Percentiles rank a stretch among this genome's conserved stretches.
These are phyloP conservation scores for Lordiphosa mommai DNA, from an alignment of 1,140 invertebrate genomes.

Conservation along the genomic window DNA sequence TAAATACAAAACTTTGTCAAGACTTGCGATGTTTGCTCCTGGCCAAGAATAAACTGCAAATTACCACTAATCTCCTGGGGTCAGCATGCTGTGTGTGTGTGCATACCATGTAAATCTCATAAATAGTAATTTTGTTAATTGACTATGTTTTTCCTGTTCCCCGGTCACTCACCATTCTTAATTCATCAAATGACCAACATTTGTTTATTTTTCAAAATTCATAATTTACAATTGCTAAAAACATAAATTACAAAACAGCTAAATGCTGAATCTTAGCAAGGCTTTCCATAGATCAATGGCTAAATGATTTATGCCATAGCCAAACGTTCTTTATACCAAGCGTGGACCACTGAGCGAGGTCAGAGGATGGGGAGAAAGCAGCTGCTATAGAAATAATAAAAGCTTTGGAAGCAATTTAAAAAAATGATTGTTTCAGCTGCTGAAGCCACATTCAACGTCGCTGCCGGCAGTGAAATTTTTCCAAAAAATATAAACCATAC, in stretches of 20 bases:
- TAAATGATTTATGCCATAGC: slow-evolving; percentile 54
- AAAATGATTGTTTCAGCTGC: slow-evolving; percentile 46
- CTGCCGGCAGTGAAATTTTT: slow-evolving; percentile 23
- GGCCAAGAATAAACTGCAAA: slow-evolving; percentile 37
- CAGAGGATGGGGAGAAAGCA: slow-evolving; percentile 10
- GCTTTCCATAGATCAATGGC: slow-evolving; percentile 15
- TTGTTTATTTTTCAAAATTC: slow-evolving; percentile 68
- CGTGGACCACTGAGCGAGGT: not conserved
- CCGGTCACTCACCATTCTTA: slow-evolving; percentile 33
- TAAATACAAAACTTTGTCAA: slow-evolving; percentile 64
- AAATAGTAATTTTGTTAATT: slow-evolving; percentile 74
- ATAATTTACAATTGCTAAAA: slow-evolving; percentile 53
- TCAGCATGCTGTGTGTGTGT: slow-evolving; percentile 21
- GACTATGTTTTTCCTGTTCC: slow-evolving; percentile 35
- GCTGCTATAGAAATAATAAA: slow-evolving; percentile 49
- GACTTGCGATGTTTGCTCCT: slow-evolving; percentile 5
- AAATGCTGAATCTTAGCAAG: slow-evolving; percentile 7
- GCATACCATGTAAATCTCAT: slow-evolving; percentile 45
- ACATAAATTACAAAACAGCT: slow-evolving; percentile 47
- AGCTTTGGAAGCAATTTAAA: slow-evolving; percentile 37
- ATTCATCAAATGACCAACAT: slow-evolving; percentile 35
- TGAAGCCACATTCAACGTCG: slow-evolving; percentile 6
- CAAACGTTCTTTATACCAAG: slow-evolving; percentile 25
- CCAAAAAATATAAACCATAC: not conserved
- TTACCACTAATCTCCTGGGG: slow-evolving; percentile 59